These are phyloP conservation scores for Philaethria dido DNA, from an alignment of 2,888 invertebrate species.

Conservation along the genomic window DNA sequence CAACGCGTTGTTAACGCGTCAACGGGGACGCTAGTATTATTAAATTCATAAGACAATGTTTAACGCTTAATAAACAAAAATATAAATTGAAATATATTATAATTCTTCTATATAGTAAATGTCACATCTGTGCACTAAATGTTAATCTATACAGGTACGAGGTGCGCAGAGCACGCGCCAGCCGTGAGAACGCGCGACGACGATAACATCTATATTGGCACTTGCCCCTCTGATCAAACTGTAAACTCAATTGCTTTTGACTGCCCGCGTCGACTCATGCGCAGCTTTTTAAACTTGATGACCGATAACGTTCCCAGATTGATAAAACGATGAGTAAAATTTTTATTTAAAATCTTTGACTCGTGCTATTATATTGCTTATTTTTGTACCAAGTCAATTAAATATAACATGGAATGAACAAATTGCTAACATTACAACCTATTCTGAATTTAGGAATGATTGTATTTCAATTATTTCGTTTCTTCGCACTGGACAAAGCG, in stretches of 20 bases:
- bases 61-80: too few species aligned
- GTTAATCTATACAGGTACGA: conserved; percentile 46
- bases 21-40: too few species aligned
- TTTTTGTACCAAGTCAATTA: background rate
- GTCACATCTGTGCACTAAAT: conserved; percentile 16
- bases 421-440: too few species aligned
- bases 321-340: background rate
- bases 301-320: conserved; percentile 31
- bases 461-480: too few species aligned
- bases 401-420: too few species aligned
- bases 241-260: conserved; percentile 51
- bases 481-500: too few species aligned
- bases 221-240: conserved; percentile 57
- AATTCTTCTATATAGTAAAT: background rate
- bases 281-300: conserved; percentile 37
- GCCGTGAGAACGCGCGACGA: conserved; percentile 61
- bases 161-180: conserved; percentile 54
- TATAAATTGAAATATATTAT: background rate
- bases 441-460: too few species aligned
- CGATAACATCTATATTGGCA: conserved; percentile 65
- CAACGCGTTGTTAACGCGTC: too few species aligned
- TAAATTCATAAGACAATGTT: background rate
- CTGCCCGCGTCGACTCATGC: conserved; percentile 46
- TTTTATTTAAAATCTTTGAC: background rate
- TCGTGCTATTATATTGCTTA: background rate